These are phyloP conservation scores for Ceuthmochares aereus DNA, from an alignment of 2,113 vertebrate genomes.

Conservation along the genomic window DNA sequence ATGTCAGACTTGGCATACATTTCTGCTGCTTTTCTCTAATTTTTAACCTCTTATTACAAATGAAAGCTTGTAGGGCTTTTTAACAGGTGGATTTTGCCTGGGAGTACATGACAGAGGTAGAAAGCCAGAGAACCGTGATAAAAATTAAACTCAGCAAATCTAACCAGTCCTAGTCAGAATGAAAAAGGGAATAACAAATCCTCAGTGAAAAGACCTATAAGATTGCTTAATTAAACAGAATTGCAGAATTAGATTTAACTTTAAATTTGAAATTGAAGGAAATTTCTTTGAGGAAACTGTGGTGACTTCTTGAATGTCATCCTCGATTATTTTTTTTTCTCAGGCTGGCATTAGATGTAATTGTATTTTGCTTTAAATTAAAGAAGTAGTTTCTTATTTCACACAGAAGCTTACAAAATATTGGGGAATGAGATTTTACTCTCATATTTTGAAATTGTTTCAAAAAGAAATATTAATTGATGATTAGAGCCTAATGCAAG, in stretches of 20 bases:
- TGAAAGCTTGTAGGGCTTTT: constrained; percentile 65
- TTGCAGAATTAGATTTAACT: constrained; percentile 74
- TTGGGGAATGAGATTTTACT: neutral
- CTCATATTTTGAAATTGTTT: neutral
- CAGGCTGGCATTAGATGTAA: constrained; percentile 20
- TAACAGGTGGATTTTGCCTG: constrained; percentile 69
- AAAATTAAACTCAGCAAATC: constrained; percentile 74
- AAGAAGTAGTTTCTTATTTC: constrained; percentile 50
- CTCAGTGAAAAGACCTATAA: constrained; percentile 67
- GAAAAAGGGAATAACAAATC: constrained; percentile 65
- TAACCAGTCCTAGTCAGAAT: constrained; percentile 62
- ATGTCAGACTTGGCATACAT: constrained; percentile 65
- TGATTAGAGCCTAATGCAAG: neutral
- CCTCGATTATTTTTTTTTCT: neutral
- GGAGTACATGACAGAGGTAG: constrained; percentile 58
- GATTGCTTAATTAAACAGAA: constrained; percentile 77
- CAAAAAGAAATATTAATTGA: neutral
- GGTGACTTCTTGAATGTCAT: constrained; percentile 64
- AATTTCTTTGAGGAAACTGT: constrained; percentile 61
- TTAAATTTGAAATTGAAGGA: constrained; percentile 72
- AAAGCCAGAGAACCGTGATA: constrained; percentile 66
- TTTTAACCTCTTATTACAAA: constrained; percentile 71
- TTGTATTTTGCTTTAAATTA: constrained; percentile 54
- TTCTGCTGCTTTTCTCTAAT: constrained; percentile 49
- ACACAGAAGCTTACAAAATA: neutral